phyloP scores from a whole-genome alignment of 2,797 vertebrate genomes.

The Pangasius larnaudii region DNA sequence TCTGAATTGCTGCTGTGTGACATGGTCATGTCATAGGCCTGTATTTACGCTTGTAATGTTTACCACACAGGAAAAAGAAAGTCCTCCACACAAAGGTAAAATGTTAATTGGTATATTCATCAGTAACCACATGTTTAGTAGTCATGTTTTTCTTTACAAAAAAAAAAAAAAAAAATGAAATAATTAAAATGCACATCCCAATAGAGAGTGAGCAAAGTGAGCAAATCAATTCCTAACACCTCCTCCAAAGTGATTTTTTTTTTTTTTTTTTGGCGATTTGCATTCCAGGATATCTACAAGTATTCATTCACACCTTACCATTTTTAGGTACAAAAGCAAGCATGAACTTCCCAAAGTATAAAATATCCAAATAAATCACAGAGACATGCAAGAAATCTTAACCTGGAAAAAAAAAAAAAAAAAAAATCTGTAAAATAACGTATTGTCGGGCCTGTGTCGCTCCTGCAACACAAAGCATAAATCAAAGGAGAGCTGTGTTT shows the following conservation, averaged over 20 bases:
- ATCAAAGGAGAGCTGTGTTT: conserved; percentile 28
- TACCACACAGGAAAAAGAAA: neutral
- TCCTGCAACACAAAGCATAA: conserved; percentile 33
- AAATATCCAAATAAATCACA: conserved; percentile 49
- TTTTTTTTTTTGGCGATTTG: conserved; percentile 22
- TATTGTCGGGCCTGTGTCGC: neutral
- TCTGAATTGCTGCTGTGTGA: neutral
- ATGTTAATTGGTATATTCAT: conserved; percentile 23
- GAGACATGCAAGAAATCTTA: conserved; percentile 44
- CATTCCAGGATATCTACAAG: conserved; percentile 18
- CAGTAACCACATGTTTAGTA: conserved; percentile 31
- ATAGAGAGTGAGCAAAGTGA: conserved; percentile 1
- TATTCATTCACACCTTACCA: conserved; percentile 18
- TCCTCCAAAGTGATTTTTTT: conserved; percentile 18
- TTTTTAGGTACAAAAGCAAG: conserved; percentile 34
- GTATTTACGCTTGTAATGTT: neutral
- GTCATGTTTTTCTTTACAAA: conserved; percentile 22
- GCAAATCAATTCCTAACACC: conserved; percentile 17
- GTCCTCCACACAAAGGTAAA: conserved; percentile 12
- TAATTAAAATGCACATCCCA: conserved; percentile 9
- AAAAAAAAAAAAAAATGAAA: neutral
- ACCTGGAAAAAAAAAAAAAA: neutral
- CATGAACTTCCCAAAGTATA: conserved; percentile 27
- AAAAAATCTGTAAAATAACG: neutral
- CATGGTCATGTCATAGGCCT: neutral